phyloP scores from a whole-genome alignment of 2,797 vertebrate species.

The Gambelia wislizenii region DNA sequence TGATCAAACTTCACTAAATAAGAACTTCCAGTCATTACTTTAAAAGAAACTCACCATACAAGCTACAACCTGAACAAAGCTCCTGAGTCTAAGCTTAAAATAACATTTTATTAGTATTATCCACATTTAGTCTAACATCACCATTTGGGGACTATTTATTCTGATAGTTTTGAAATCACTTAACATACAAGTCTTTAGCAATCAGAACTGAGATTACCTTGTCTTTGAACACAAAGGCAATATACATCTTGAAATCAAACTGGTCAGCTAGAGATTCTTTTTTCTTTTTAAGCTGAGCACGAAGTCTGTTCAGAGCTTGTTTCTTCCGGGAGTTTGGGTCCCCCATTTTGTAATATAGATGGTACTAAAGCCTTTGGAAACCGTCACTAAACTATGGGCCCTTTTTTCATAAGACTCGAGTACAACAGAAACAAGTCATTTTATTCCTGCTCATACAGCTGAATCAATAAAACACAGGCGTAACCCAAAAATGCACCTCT shows the following conservation, averaged over 20 bases:
- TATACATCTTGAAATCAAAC: slow-evolving; percentile 99
- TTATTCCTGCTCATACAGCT: slow-evolving; percentile 85
- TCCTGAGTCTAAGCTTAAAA: no score
- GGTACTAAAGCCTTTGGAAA: slow-evolving; percentile 87
- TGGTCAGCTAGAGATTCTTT: slow-evolving; percentile 99
- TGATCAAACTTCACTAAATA: not conserved
- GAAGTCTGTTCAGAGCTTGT: slow-evolving; percentile 99
- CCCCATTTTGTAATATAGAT: slow-evolving; percentile 93
- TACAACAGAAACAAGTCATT: slow-evolving; percentile 88
- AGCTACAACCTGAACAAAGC: not conserved
- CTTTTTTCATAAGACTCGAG: slow-evolving; percentile 84
- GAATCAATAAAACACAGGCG: slow-evolving; percentile 77
- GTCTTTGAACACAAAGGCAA: slow-evolving; percentile 99
- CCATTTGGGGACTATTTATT: not conserved
- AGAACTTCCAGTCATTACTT: not conserved
- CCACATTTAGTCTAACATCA: not conserved
- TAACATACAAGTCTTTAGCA: not conserved
- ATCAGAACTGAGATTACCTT: slow-evolving; percentile 86
- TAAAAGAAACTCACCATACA: not conserved
- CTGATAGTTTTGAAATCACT: not conserved
- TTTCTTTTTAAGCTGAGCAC: slow-evolving; percentile 99
- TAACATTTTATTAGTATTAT: not conserved
- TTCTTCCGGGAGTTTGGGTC: slow-evolving; percentile 99
- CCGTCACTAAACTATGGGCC: slow-evolving; percentile 83
- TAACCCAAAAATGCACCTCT: slow-evolving; percentile 76